Evolutionary conservation across 2,797 vertebrate genomes (phyloP).

Genomic region (Rousettus madagascariensis): DNA sequence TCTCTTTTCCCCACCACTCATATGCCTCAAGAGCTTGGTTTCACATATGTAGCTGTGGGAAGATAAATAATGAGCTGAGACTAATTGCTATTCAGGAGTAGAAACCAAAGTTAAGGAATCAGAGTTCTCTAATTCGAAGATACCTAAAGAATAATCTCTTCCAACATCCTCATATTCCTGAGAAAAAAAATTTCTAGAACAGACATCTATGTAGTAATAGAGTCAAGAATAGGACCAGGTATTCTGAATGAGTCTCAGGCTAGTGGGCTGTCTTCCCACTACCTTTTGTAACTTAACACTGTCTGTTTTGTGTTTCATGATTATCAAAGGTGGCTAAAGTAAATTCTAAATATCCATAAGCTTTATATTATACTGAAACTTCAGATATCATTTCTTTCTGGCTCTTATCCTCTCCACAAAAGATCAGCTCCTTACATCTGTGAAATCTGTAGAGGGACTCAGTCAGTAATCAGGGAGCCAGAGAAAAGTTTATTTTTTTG

Average conservation of each 20-base stretch:
- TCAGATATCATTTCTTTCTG: neutral
- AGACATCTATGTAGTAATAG: neutral
- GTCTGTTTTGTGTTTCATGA: neutral
- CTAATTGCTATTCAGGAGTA: conserved; percentile 12
- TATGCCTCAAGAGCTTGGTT: neutral
- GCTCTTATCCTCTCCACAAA: neutral
- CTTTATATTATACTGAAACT: neutral
- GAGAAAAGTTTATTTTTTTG: neutral
- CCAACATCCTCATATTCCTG: neutral
- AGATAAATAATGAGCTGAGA: conserved; percentile 15
- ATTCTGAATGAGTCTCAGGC: neutral
- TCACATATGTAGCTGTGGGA: neutral
- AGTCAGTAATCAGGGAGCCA: neutral
- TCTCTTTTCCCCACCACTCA: neutral
- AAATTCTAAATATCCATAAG: neutral
- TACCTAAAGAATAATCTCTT: neutral
- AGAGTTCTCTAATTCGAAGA: neutral
- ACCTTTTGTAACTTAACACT: neutral
- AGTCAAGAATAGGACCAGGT: neutral
- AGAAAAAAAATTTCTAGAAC: neutral
- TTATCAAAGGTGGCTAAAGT: neutral
- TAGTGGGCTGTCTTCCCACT: neutral
- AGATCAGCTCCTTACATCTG: neutral
- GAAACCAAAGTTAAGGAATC: neutral
- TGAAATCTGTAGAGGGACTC: neutral